phyloP scores from a whole-genome alignment of 1,140 invertebrate species.

The Zaprionus camerounensis region DNA sequence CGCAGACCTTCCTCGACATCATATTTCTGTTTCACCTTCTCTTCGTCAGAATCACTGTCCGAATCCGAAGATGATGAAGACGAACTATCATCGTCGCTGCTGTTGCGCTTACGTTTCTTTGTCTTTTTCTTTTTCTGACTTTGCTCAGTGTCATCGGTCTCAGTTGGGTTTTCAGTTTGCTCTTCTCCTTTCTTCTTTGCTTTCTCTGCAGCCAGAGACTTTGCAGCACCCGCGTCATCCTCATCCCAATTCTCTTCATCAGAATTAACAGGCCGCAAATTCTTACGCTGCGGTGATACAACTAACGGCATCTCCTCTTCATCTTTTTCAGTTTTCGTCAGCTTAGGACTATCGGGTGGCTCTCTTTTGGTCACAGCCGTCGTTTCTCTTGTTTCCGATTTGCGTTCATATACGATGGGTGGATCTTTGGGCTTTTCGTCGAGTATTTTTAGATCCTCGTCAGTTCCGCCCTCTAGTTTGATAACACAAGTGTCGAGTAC shows the following conservation, averaged over 20 bases:
- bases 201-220: constrained; percentile 43
- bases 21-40: constrained; percentile 82
- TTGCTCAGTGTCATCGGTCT: constrained; percentile 65
- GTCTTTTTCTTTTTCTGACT: constrained; percentile 73
- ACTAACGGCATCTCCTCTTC: constrained; percentile 70
- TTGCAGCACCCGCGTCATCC: constrained; percentile 49
- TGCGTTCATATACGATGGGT: constrained; percentile 46
- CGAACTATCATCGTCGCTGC: constrained; percentile 81
- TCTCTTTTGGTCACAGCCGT: constrained; percentile 72
- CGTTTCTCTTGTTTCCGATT: constrained; percentile 41
- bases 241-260: constrained; percentile 85
- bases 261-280: constrained; percentile 24
- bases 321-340: constrained; percentile 54
- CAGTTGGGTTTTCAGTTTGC: constrained; percentile 1
- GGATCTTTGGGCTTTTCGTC: constrained; percentile 87
- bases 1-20: constrained; percentile 77
- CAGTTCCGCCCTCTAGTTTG: constrained; percentile 98
- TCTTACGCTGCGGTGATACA: constrained; percentile 55
- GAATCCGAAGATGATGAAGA: constrained; percentile 80
- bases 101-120: constrained; percentile 83
- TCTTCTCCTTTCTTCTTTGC: constrained; percentile 20
- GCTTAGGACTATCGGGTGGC: constrained; percentile 57
- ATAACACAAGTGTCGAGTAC: constrained; percentile 98
- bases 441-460: constrained; percentile 94
- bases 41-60: constrained; percentile 75